These are phyloP conservation scores for Yponomeuta cagnagella DNA, from an alignment of 2,888 invertebrate species.

Conservation along the genomic window DNA sequence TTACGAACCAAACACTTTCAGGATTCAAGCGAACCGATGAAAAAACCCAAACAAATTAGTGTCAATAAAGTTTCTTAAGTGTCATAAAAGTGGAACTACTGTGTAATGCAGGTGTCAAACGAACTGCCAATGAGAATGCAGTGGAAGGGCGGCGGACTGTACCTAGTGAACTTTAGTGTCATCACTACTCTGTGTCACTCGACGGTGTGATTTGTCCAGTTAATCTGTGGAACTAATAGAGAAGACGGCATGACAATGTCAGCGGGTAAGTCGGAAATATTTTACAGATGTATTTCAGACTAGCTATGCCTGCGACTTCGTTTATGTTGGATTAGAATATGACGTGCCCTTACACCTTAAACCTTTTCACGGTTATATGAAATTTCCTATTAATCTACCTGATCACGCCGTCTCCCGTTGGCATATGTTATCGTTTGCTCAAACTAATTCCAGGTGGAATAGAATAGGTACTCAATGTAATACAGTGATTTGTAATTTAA, in stretches of 20 bases:
- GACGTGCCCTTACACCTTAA: no score
- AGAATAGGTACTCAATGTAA: no score
- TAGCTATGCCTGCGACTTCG: no score
- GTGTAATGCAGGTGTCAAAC: not conserved
- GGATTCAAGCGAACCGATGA: not conserved
- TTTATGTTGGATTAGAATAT: no score
- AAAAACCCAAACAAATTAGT: not conserved
- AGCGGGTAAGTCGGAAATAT: not conserved
- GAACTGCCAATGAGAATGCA: not conserved
- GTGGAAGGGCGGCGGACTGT: conserved; percentile 7
- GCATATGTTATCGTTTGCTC: no score
- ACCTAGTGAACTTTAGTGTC: not conserved
- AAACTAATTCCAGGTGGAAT: no score
- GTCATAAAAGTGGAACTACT: not conserved
- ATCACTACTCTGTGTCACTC: not conserved
- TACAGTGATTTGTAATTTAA: no score
- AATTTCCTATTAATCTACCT: no score
- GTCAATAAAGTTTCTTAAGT: not conserved
- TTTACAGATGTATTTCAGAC: no score
- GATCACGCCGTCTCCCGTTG: no score
- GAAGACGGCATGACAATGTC: not conserved
- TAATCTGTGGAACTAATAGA: not conserved
- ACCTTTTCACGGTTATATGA: no score
- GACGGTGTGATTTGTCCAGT: not conserved
- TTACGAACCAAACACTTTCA: not conserved